phyloP scores from a whole-genome alignment of 2,888 invertebrate genomes.

The Scrobipalpa atriplicella region DNA sequence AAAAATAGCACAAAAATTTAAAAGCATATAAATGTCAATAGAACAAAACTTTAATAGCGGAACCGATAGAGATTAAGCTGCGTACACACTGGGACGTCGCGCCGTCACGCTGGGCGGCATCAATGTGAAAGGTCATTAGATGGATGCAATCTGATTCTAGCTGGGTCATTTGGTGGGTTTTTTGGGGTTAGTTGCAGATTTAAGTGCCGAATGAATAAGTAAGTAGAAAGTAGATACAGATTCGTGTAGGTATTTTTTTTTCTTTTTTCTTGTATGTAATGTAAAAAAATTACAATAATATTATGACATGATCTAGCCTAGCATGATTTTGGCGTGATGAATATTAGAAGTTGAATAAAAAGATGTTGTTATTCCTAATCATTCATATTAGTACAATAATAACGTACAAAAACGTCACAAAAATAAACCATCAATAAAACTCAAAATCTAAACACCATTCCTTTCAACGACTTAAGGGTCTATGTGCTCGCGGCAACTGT shows the following conservation, averaged over 20 bases:
- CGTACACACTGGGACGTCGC: constrained; percentile 58
- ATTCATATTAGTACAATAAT: neutral
- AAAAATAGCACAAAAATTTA: constrained; percentile 38
- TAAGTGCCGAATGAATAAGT: too few relatives aligned
- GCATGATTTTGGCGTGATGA: too few relatives aligned
- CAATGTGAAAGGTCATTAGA: constrained; percentile 58
- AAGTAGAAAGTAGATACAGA: too few relatives aligned
- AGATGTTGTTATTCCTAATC: too few relatives aligned
- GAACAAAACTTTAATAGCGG: constrained; percentile 54
- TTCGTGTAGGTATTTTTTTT: too few relatives aligned
- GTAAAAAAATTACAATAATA: too few relatives aligned
- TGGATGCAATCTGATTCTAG: neutral
- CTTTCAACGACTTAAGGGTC: constrained; percentile 28
- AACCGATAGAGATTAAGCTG: constrained; percentile 58
- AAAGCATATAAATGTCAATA: constrained; percentile 38
- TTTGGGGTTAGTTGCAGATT: neutral
- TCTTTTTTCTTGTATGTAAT: too few relatives aligned
- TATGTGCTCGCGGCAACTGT: too few relatives aligned
- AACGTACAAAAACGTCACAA: neutral
- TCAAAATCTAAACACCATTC: constrained; percentile 16
- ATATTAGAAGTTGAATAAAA: too few relatives aligned
- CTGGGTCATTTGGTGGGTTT: neutral
- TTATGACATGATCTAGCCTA: too few relatives aligned
- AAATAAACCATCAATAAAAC: neutral
- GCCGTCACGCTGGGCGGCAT: constrained; percentile 63